Base-by-base conservation (phyloP, 2,888 invertebrate genomes). In the Peribatodes rhomboidaria region DNA sequence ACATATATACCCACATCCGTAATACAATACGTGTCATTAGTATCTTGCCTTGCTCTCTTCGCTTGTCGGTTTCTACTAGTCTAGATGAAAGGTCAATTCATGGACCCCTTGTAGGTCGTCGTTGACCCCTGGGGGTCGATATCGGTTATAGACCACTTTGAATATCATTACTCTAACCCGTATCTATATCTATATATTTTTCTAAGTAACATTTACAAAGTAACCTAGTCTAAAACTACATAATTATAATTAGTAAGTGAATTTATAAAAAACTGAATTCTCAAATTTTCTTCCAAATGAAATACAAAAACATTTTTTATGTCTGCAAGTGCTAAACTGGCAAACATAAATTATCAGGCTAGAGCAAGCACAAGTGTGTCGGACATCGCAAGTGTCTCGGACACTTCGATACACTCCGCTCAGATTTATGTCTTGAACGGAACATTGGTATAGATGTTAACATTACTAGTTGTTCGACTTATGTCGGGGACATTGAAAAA, bases 391-490 rank as follows among this genome's bases (percentile, higher is more conserved):
- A 62, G 72, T 72, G 75, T 71, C 70, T 68, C 65, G 71, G 78
- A 74, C 81, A 76, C 78, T 75, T 66, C 68, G 71, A 75, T 77
- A 76, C 74, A 76, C 54, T 63, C 39, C 16, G 56, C 9, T 49
- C 61, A 59, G 75, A 79, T 80, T 80, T 80, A 80, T 80, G 73
- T 77, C 75, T 73, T 69, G 67, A 73, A 65, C 61, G 7, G 47
- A 68, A 65, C 70, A 46, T 52, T 39, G 44, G 31, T 53, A 33
- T 35, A 31, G 31, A 35, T 57, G 53, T 55, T 50, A 33, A 55
- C 54, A 44, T 18, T 44, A 35, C 35, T 54, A 37, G 50, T 42
- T 56, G 41, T 33, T 11, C 33, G 20, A 50, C 31, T 22, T 54
- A 14, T 35, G 16, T 53, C 18, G 14, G 11, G 1, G 50, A 61